A percentile compares a stretch with the other conserved stretches of the same genome.
These are phyloP conservation scores for Phalangium opilio DNA, from an alignment of 2,888 invertebrate genomes.

Conservation along the genomic window DNA sequence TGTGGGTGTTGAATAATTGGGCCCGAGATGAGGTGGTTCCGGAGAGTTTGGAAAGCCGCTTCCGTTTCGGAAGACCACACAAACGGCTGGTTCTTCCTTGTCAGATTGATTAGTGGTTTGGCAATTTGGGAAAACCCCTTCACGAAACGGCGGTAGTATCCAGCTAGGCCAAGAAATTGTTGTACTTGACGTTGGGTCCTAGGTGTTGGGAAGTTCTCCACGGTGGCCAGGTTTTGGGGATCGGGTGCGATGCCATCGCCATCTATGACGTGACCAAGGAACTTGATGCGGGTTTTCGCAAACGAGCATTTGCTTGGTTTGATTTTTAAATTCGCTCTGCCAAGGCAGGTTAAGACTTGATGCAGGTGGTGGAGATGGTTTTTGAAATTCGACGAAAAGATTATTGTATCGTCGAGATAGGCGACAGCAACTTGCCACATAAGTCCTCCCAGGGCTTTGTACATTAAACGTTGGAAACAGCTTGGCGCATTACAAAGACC, in stretches of 20 bases:
- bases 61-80: too few relatives aligned
- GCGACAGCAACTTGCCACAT: constrained; percentile 16
- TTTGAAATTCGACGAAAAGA: constrained; percentile 17
- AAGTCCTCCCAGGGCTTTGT: constrained; percentile 14
- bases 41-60: too few relatives aligned
- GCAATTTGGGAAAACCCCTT: too few relatives aligned
- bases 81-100: too few relatives aligned
- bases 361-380: constrained; percentile 13
- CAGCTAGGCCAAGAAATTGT: too few relatives aligned
- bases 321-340: constrained; percentile 16
- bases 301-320: constrained; percentile 20
- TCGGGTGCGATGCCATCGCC: constrained; percentile 6
- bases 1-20: constrained; percentile 2
- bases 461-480: constrained; percentile 23
- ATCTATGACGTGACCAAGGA: constrained; percentile 11
- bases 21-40: too few relatives aligned
- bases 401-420: constrained; percentile 22
- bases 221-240: constrained; percentile 1
- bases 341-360: constrained; percentile 14
- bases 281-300: constrained; percentile 7
- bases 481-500: constrained; percentile 21
- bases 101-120: too few relatives aligned
- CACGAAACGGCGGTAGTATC: too few relatives aligned
- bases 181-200: neutral
- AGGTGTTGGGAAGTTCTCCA: constrained; percentile 9